Evolutionary conservation across 2,113 vertebrate genomes (phyloP).

Genomic region (Cochlearius cochlearius): DNA sequence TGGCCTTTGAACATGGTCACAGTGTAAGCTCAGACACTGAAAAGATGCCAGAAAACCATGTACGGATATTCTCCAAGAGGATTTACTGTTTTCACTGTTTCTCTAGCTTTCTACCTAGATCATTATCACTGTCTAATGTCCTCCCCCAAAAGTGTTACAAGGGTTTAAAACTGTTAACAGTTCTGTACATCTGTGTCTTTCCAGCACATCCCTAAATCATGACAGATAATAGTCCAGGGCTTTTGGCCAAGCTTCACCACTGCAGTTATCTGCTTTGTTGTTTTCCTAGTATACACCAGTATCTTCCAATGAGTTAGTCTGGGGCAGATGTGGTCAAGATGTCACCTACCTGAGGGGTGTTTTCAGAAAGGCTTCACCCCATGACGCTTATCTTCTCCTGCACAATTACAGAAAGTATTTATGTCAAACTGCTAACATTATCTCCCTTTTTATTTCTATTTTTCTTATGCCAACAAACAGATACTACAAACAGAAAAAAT

Average conservation of each 20-base stretch:
- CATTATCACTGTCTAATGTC: not conserved
- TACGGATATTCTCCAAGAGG: not conserved
- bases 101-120: not conserved
- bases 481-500: not conserved
- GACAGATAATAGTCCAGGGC: not conserved
- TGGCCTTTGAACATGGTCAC: rapidly evolving
- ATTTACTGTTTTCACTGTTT: not conserved
- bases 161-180: not conserved
- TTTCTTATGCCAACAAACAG: not conserved
- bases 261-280: not conserved
- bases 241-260: not conserved
- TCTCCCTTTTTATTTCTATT: not conserved
- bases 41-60: not conserved
- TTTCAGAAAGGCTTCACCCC: not conserved
- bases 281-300: not conserved
- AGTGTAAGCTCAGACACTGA: not conserved
- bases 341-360: not conserved
- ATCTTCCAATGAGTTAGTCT: not conserved
- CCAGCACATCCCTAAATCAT: not conserved
- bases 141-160: rapidly evolving
- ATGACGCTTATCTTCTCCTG: not conserved
- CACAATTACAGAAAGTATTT: not conserved
- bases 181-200: not conserved
- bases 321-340: not conserved
- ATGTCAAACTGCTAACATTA: not conserved